phyloP scores from a whole-genome alignment of 2,888 invertebrate genomes.

The Lordiphosa fenestrarum region DNA sequence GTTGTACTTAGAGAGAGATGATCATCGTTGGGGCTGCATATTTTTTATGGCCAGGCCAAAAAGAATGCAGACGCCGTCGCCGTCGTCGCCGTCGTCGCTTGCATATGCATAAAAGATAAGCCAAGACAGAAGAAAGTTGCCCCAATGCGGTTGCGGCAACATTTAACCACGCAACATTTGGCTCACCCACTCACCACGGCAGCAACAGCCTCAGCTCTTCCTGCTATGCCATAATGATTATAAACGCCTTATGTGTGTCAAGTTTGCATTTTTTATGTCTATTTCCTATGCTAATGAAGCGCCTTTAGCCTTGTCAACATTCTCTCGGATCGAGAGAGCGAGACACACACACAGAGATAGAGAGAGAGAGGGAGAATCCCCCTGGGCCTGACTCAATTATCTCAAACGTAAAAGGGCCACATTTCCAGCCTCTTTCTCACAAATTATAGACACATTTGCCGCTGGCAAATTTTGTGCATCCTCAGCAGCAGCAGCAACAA shows the following conservation, averaged over 20 bases:
- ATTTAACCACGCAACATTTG: conserved; percentile 38
- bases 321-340: no score
- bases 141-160: conserved; percentile 25
- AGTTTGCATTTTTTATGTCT: conserved; percentile 22
- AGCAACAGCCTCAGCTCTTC: conserved; percentile 34
- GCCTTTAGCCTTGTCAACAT: conserved; percentile 62
- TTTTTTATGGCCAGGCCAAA: conserved; percentile 51
- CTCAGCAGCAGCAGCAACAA: neutral
- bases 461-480: conserved; percentile 30
- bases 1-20: conserved; percentile 12
- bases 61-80: conserved; percentile 71
- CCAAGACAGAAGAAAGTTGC: conserved; percentile 58
- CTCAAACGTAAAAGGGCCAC: conserved; percentile 32
- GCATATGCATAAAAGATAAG: conserved; percentile 72
- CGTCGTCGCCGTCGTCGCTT: conserved; percentile 51
- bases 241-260: conserved; percentile 60
- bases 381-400: conserved; percentile 30
- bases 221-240: conserved; percentile 40
- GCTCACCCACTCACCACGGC: conserved; percentile 43
- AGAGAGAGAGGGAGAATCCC: neutral
- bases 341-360: no score
- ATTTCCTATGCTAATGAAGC: conserved; percentile 61
- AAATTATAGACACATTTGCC: conserved; percentile 60
- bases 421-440: conserved; percentile 38
- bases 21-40: conserved; percentile 55